Percentiles rank a stretch among this genome's conserved stretches.
Evolutionary conservation across 2,888 invertebrate genomes (phyloP).

Genomic region (Antheraea yamamai): DNA sequence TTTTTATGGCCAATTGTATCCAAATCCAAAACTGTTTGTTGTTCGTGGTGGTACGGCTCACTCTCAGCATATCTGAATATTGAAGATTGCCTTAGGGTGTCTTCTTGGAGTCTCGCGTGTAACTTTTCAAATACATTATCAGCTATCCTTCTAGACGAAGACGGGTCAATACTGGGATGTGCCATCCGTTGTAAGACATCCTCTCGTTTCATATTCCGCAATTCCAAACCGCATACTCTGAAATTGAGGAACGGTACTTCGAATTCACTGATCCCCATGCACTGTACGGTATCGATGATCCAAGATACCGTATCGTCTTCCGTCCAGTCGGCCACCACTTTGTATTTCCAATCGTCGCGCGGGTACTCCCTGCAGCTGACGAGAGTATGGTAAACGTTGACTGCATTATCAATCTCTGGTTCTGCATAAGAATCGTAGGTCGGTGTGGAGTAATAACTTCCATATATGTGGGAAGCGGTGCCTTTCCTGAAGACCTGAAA

Average conservation of each 20-base stretch:
- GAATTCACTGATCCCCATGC: conserved; percentile 63
- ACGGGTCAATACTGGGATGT: conserved; percentile 58
- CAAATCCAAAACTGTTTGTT: conserved; percentile 64
- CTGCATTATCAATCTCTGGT: conserved; percentile 62
- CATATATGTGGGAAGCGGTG: conserved; percentile 63
- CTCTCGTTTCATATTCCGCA: conserved; percentile 63
- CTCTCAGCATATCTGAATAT: conserved; percentile 65
- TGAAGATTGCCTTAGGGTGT: conserved; percentile 56
- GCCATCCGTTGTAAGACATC: conserved; percentile 64
- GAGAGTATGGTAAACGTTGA: conserved; percentile 70
- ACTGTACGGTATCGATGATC: conserved; percentile 68
- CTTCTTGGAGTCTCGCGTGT: conserved; percentile 62
- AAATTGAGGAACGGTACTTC: conserved; percentile 74
- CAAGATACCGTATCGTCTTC: conserved; percentile 82
- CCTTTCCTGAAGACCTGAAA: conserved; percentile 76
- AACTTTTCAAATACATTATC: conserved; percentile 66
- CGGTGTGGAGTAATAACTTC: conserved; percentile 64
- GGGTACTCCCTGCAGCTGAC: conserved; percentile 63
- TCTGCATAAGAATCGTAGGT: conserved; percentile 66
- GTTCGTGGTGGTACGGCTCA: conserved; percentile 55
- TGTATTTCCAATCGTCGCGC: conserved; percentile 78
- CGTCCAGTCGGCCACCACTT: conserved; percentile 79
- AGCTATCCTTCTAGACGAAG: conserved; percentile 55
- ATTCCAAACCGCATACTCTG: conserved; percentile 60
- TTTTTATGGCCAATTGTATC: conserved; percentile 65